Evolutionary conservation across 2,888 invertebrate genomes (phyloP).

Genomic region (Andrena marginata): DNA sequence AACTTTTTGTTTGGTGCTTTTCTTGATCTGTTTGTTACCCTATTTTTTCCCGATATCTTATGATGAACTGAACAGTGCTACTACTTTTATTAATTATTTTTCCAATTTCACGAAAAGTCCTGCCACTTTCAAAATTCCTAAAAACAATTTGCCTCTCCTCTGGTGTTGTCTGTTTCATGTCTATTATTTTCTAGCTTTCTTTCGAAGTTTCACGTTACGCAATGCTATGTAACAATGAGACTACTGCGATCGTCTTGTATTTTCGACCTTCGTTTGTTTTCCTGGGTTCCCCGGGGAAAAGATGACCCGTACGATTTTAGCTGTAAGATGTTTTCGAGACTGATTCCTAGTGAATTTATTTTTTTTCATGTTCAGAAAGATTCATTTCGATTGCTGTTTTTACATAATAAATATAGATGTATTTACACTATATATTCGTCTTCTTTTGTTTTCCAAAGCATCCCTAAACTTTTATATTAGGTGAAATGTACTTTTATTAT

Average conservation of each 20-base stretch:
- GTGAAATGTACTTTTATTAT: neutral
- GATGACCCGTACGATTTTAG: neutral
- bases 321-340: neutral
- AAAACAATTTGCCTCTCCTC: conserved; percentile 7
- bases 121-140: neutral
- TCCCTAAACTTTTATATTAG: neutral
- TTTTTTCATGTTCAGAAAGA: neutral
- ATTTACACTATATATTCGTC: neutral
- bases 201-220: too few relatives aligned
- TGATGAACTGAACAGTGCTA: neutral
- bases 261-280: too few relatives aligned
- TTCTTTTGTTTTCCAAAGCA: neutral
- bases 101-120: conserved; percentile 2
- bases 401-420: neutral
- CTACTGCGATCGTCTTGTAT: too few relatives aligned
- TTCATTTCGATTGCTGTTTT: neutral
- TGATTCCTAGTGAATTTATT: neutral
- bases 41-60: conserved; percentile 2
- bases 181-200: too few relatives aligned
- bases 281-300: too few relatives aligned
- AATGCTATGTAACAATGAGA: too few relatives aligned
- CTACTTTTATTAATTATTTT: neutral
- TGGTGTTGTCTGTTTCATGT: too few relatives aligned
- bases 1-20: neutral
- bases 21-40: conserved; percentile 1